These are phyloP conservation scores for Tipula unca DNA, from an alignment of 2,888 invertebrate species.

Conservation along the genomic window DNA sequence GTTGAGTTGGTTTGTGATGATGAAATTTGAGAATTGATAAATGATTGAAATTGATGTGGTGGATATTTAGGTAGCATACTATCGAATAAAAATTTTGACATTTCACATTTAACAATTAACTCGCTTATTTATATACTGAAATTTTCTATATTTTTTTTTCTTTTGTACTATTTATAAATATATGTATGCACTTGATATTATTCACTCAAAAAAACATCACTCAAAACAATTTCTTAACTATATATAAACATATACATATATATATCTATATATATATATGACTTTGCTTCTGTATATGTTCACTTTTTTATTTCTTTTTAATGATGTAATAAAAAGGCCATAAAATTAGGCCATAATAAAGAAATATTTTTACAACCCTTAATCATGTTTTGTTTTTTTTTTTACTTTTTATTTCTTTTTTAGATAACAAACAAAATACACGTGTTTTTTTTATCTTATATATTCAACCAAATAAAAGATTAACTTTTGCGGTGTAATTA, in stretches of 20 bases:
- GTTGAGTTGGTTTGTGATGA: conserved; percentile 51
- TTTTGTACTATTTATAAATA: background rate
- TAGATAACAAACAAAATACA: conserved; percentile 14
- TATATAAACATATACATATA: no score
- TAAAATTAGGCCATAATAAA: conserved; percentile 8
- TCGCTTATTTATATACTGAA: conserved; percentile 30
- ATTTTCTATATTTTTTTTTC: background rate
- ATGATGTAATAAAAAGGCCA: background rate
- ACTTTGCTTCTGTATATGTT: background rate
- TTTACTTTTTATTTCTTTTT: no score
- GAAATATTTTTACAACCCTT: conserved; percentile 3
- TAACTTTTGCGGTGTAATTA: background rate
- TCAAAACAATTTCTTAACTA: background rate
- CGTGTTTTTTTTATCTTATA: background rate
- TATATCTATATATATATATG: background rate
- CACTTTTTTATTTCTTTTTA: conserved; percentile 4
- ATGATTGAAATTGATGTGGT: conserved; percentile 50
- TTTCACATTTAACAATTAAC: conserved; percentile 48
- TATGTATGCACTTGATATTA: background rate
- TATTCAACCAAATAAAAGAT: background rate
- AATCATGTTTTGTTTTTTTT: background rate
- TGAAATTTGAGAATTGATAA: conserved; percentile 44
- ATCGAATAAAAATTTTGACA: conserved; percentile 97
- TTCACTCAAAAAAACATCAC: conserved; percentile 3
- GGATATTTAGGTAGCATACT: conserved; percentile 95